Evolutionary conservation across 1,140 invertebrate species (phyloP).

Genomic region (Chymomyza costata): DNA sequence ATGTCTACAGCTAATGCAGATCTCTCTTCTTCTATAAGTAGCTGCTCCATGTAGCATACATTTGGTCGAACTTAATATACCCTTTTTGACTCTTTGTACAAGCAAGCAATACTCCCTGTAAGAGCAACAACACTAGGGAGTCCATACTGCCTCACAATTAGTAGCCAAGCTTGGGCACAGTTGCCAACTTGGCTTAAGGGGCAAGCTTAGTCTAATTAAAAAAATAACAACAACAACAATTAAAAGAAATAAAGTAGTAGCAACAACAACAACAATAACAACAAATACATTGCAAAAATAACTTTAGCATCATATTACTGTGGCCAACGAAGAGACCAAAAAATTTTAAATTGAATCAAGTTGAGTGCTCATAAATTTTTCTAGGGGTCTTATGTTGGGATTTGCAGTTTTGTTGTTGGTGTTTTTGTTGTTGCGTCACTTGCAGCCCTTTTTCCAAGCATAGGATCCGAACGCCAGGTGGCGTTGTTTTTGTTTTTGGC

Average conservation of each 20-base stretch:
- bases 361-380: constrained; percentile 69
- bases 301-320: too few species aligned
- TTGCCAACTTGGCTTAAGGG: constrained; percentile 59
- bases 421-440: constrained; percentile 44
- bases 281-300: too few species aligned
- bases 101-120: too few species aligned
- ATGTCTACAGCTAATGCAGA: background rate
- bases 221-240: constrained; percentile 51
- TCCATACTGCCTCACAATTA: constrained; percentile 29
- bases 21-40: too few species aligned
- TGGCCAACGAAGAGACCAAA: constrained; percentile 6
- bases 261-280: constrained; percentile 55
- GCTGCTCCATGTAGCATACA: background rate
- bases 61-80: background rate
- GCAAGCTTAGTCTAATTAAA: constrained; percentile 71
- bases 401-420: constrained; percentile 25
- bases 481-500: constrained; percentile 28
- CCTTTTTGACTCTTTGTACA: too few species aligned
- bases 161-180: constrained; percentile 39
- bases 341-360: constrained; percentile 66
- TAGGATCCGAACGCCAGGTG: constrained; percentile 7
- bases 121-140: background rate
- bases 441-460: constrained; percentile 35
- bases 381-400: constrained; percentile 27
- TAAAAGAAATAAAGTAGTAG: constrained; percentile 5